These are phyloP conservation scores for Euthynnus affinis DNA, from an alignment of 2,797 vertebrate genomes.

Conservation along the genomic window DNA sequence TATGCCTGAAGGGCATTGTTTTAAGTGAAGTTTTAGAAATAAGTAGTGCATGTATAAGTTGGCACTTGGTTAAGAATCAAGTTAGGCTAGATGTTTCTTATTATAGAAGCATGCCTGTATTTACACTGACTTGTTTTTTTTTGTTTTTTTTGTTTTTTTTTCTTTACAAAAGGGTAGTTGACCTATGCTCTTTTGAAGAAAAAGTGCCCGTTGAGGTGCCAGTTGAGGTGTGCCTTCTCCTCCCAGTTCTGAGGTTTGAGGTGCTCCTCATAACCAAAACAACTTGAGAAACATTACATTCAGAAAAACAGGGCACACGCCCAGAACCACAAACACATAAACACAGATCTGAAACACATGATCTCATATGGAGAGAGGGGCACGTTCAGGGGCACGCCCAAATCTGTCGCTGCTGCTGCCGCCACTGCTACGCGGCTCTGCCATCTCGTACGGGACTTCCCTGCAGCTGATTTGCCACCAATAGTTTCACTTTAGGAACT, in stretches of 20 bases:
- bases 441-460: constrained; percentile 77
- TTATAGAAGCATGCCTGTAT: background rate
- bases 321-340: constrained; percentile 88
- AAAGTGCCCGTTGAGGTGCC: constrained; percentile 68
- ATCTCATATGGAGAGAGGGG: constrained; percentile 82
- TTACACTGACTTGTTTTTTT: background rate
- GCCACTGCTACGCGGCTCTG: constrained; percentile 54
- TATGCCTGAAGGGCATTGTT: constrained; percentile 26
- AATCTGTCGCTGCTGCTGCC: constrained; percentile 59
- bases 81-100: constrained; percentile 3
- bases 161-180: background rate
- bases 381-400: constrained; percentile 81
- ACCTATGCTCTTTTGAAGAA: constrained; percentile 19
- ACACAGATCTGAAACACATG: constrained; percentile 84
- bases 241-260: constrained; percentile 81
- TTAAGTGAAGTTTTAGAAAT: constrained; percentile 47
- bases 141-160: background rate
- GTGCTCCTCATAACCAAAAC: constrained; percentile 78
- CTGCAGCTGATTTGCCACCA: constrained; percentile 51
- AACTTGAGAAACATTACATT: constrained; percentile 82
- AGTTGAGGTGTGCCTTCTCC: constrained; percentile 84
- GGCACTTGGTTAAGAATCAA: constrained; percentile 15
- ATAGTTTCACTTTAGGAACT: constrained; percentile 44
- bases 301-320: constrained; percentile 83
- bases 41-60: constrained; percentile 47